Conservation (phyloP, 1,140 invertebrate genomes). For the Plectrocnemia conspersa region DNA sequence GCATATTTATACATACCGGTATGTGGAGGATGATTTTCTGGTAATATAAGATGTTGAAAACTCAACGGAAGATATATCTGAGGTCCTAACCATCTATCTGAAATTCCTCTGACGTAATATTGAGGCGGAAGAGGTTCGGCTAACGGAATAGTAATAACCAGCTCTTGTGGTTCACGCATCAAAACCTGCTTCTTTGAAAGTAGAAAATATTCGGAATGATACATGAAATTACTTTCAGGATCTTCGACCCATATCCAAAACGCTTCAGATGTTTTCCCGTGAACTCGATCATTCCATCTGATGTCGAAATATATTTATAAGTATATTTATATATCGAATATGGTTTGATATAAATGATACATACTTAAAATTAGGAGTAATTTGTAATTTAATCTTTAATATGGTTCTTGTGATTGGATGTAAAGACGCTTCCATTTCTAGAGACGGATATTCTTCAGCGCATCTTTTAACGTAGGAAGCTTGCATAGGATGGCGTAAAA, state of each 20-base stretch:
- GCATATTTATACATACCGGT: constrained; percentile 58
- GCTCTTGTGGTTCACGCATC: constrained; percentile 67
- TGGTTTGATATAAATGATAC: not conserved
- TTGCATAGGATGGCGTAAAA: constrained; percentile 73
- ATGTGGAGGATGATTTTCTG: constrained; percentile 88
- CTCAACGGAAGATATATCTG: constrained; percentile 70
- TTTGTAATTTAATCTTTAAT: constrained; percentile 77
- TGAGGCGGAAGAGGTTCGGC: constrained; percentile 85
- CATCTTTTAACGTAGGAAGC: constrained; percentile 77
- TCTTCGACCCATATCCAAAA: constrained; percentile 99
- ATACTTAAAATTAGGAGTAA: constrained; percentile 76
- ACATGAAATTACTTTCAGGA: constrained; percentile 87
- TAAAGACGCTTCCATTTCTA: constrained; percentile 78
- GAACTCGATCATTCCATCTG: constrained; percentile 83
- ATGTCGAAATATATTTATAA: constrained; percentile 11
- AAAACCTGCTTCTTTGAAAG: constrained; percentile 71
- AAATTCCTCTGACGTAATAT: constrained; percentile 84
- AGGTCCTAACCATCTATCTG: constrained; percentile 88
- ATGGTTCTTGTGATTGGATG: constrained; percentile 95
- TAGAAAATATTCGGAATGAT: constrained; percentile 92
- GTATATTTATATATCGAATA: too few species aligned
- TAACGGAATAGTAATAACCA: constrained; percentile 95
- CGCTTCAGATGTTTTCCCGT: constrained; percentile 81
- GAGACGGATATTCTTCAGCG: constrained; percentile 76
- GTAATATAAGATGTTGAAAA: constrained; percentile 87